Base-by-base conservation (phyloP, 2,888 invertebrate genomes). In the Anaspis maculata region DNA sequence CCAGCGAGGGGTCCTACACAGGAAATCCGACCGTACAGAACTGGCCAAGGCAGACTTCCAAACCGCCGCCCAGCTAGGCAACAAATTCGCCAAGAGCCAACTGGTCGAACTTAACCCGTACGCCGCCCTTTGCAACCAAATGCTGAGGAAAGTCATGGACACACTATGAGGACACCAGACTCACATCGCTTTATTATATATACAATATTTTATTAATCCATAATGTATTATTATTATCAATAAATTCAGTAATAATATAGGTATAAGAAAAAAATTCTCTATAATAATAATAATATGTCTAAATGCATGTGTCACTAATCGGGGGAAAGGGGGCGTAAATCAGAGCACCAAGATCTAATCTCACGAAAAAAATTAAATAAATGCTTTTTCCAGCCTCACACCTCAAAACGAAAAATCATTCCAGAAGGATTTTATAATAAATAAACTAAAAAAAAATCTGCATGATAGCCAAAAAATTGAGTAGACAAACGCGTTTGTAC, bases 41-140 rank as follows among this genome's bases (percentile, higher is more conserved):
- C 73, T 72, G 3, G 92, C 94, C 0, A 72, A 76, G 43, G 60
- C 63, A 0, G 87, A 88, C 57, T 92, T 92, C 57, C 70, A 79
- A 43, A 71, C 72, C 33, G 90, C 95, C 0, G 90, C 94, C 0
- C 69, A 75, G 45, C 66, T 89, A 27, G 95, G 95, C 12, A 90
- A 86, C 47, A 74, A 74, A 41, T 95, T 94, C 67, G 95, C 94
- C 12, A 87, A 81, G 59, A 77, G 80, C 55, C 86, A 83, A 78
- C 69, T 91, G 30, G 80, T 90, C 3, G 81, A 87, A 56, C 62
- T 92, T 58, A 95, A 96, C 67, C 94, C 95, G 0, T 95, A 92
- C 60, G 94, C 95, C 3, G 94, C 92, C 0, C 74, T 95, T 31
- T 96, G 95, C 66, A 96, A 95, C 66, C 84, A 90, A 66, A 94